Conservation (phyloP, 2,888 invertebrate genomes). For the Phortica okadai region DNA sequence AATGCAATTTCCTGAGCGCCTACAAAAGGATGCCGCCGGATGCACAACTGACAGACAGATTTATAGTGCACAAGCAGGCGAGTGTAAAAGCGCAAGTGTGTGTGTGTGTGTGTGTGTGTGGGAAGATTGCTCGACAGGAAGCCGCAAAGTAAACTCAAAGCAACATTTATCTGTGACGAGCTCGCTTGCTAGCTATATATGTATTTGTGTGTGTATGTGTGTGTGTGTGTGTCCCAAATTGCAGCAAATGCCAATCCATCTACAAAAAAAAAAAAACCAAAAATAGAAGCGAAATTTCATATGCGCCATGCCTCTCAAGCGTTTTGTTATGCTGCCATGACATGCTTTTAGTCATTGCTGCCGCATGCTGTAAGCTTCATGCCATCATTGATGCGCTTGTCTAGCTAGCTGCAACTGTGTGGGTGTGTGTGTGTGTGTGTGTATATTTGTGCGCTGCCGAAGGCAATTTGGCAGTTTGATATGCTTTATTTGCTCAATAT, state of each 20-base stretch:
- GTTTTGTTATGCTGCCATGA: slow-evolving; percentile 7
- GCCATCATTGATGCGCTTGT: background rate
- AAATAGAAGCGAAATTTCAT: slow-evolving; percentile 2
- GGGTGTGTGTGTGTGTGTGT: background rate
- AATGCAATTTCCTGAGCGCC: slow-evolving; percentile 64
- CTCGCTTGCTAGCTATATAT: background rate
- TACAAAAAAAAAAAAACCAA: slow-evolving; percentile 1
- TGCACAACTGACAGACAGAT: slow-evolving; percentile 32
- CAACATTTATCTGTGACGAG: background rate
- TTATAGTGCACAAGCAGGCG: slow-evolving; percentile 20
- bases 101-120: background rate
- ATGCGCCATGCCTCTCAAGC: background rate
- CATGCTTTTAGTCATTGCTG: slow-evolving; percentile 24
- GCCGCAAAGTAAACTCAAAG: slow-evolving; percentile 30
- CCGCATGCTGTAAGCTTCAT: slow-evolving; percentile 7
- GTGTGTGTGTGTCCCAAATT: slow-evolving; percentile 4
- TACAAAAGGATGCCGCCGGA: slow-evolving; percentile 30
- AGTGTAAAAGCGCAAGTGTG: background rate
- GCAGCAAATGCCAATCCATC: background rate
- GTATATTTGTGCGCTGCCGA: background rate
- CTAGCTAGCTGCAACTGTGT: background rate
- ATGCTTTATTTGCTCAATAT: slow-evolving; percentile 24
- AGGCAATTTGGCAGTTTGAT: slow-evolving; percentile 26
- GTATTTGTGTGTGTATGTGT: background rate
- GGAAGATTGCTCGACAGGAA: slow-evolving; percentile 22